phyloP scores from a whole-genome alignment of 2,888 invertebrate genomes.

The Portevinia maculata region DNA sequence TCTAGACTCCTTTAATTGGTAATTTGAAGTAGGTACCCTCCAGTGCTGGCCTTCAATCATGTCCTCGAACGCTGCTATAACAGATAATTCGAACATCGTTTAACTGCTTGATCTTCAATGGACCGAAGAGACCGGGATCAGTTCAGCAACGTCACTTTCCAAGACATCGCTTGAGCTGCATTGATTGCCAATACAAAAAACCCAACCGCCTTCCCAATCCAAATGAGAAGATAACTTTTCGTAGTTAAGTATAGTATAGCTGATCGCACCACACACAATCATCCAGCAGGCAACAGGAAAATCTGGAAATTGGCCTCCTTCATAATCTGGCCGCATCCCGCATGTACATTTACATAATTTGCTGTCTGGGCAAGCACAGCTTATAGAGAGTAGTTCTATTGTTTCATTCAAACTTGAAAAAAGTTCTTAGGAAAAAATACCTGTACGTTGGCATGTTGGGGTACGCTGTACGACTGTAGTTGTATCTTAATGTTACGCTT shows the following conservation, averaged over 20 bases:
- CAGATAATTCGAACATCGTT: slow-evolving; percentile 41
- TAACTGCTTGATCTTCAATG: slow-evolving; percentile 57
- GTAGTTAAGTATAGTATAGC: slow-evolving; percentile 19
- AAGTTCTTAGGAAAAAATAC: slow-evolving; percentile 68
- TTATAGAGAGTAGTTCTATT: slow-evolving; percentile 46
- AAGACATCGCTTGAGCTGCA: slow-evolving; percentile 52
- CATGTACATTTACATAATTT: slow-evolving; percentile 69
- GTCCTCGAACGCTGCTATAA: slow-evolving; percentile 11
- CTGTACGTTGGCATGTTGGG: slow-evolving; percentile 38
- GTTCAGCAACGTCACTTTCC: slow-evolving; percentile 53
- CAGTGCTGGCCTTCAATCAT: slow-evolving; percentile 42
- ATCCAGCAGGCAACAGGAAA: slow-evolving; percentile 55
- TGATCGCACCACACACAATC: slow-evolving; percentile 47
- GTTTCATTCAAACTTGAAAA: slow-evolving; percentile 55
- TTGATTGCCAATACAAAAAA: slow-evolving; percentile 31
- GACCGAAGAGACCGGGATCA: slow-evolving; percentile 37
- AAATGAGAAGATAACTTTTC: slow-evolving; percentile 23
- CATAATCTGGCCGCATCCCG: slow-evolving; percentile 64
- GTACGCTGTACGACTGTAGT: not conserved
- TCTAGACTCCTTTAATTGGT: slow-evolving; percentile 68
- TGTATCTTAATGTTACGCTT: slow-evolving; percentile 65
- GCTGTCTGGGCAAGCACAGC: slow-evolving; percentile 47
- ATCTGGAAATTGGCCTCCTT: slow-evolving; percentile 69
- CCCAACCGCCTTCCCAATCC: slow-evolving; percentile 1
- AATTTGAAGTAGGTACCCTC: slow-evolving; percentile 43